These are phyloP conservation scores for Mesoligia furuncula DNA, from an alignment of 2,888 invertebrate species.

Conservation along the genomic window DNA sequence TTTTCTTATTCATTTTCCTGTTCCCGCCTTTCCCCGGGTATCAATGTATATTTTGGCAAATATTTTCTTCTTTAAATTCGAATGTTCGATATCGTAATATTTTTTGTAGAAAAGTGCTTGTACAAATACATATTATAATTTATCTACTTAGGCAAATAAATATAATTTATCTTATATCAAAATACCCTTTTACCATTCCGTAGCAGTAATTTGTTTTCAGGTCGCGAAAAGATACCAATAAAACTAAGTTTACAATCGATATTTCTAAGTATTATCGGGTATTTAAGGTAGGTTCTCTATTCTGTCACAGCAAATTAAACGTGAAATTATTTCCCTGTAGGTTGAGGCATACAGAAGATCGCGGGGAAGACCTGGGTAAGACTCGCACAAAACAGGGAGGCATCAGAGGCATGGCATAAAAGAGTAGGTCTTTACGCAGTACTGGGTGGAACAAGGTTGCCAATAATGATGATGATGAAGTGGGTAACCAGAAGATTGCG, in stretches of 20 bases:
- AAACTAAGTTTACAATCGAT: not conserved
- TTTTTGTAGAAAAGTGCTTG: not conserved
- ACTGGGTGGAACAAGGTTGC: no score
- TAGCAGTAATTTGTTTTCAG: not conserved
- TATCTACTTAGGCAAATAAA: not conserved
- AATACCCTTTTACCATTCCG: not conserved
- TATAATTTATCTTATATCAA: no score
- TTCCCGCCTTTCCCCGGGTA: not conserved
- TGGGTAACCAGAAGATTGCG: no score
- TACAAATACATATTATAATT: not conserved
- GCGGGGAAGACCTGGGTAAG: no score
- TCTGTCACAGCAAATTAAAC: not conserved
- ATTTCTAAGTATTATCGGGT: not conserved
- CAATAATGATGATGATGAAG: no score
- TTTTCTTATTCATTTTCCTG: slow-evolving; percentile 20
- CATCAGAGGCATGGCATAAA: no score
- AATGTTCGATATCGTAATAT: no score
- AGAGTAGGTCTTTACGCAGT: no score
- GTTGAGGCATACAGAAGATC: no score
- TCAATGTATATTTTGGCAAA: not conserved
- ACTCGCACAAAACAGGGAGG: no score
- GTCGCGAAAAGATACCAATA: not conserved
- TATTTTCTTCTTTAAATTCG: not conserved
- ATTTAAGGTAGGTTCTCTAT: not conserved
- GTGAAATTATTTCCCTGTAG: not conserved